Conservation (phyloP, 1,140 invertebrate species). For the Nasonia giraulti region DNA sequence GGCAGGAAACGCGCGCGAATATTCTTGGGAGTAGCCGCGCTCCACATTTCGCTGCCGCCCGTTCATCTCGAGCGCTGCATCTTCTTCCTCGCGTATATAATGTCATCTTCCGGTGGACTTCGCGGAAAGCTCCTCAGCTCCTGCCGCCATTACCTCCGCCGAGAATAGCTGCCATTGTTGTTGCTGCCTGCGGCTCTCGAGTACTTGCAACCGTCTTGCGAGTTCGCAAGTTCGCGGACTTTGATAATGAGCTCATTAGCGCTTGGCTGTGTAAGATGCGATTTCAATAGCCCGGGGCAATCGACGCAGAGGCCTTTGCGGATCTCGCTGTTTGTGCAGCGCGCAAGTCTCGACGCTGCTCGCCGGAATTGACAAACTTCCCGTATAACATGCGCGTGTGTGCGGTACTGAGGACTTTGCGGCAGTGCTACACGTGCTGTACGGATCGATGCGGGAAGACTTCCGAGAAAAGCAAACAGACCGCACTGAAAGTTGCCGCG, state of each 20-base stretch:
- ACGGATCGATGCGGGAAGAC: not conserved
- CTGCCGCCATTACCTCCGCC: not conserved
- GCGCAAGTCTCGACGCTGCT: no score
- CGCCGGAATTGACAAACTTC: no score
- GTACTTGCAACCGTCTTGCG: no score
- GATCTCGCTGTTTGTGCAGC: no score
- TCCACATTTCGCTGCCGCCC: slow-evolving; percentile 29
- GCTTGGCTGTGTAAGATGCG: no score
- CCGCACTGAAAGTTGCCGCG: not conserved
- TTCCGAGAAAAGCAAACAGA: no score
- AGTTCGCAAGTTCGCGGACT: no score
- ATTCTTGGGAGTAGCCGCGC: slow-evolving; percentile 34
- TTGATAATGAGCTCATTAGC: no score
- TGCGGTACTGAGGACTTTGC: not conserved
- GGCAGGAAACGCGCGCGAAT: slow-evolving; percentile 40
- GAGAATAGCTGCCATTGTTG: not conserved
- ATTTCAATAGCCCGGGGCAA: no score
- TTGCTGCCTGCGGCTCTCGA: not conserved
- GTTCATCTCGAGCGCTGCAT: slow-evolving; percentile 22
- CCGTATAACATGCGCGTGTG: no score
- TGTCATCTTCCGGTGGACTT: slow-evolving; percentile 46
- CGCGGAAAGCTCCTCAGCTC: slow-evolving; percentile 12
- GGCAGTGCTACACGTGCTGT: not conserved
- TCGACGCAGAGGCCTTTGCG: no score
- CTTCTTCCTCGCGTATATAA: not conserved